Evolutionary conservation across 2,113 vertebrate species (phyloP).

Genomic region (Myotis lucifugus): DNA sequence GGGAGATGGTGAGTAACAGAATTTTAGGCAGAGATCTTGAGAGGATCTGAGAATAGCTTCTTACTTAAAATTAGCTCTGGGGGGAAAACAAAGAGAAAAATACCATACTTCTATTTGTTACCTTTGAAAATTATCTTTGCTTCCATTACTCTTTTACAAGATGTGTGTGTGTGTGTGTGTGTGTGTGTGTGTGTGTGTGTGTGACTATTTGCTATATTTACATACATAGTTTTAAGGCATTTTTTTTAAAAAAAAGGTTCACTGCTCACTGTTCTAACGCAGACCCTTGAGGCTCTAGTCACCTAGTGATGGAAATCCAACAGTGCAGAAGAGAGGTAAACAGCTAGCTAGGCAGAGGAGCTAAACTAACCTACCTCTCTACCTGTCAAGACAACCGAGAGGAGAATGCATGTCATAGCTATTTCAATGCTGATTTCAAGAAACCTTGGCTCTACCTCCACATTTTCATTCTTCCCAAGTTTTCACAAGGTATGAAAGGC

Average conservation of each 20-base stretch:
- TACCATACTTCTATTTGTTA: neutral
- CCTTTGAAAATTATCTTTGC: constrained; percentile 23
- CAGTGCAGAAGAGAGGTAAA: neutral
- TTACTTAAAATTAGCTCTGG: constrained; percentile 33
- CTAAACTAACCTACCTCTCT: neutral
- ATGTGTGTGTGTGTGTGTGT: neutral
- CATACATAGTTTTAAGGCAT: neutral
- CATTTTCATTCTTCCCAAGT: no score
- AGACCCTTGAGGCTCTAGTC: neutral
- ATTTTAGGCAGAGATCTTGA: neutral
- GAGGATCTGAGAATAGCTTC: neutral
- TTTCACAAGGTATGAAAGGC: no score
- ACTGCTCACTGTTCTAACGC: neutral
- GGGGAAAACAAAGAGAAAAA: neutral
- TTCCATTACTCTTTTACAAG: constrained; percentile 21
- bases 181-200: neutral
- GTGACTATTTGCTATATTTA: neutral
- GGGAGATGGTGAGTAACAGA: neutral
- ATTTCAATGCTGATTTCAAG: neutral
- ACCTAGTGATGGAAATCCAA: neutral
- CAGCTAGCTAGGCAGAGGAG: neutral
- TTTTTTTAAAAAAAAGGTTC: neutral
- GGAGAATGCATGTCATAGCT: neutral
- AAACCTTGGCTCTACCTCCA: neutral
- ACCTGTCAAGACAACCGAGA: neutral